Conservation (phyloP, 2,797 vertebrate genomes). For the Columba guinea region DNA sequence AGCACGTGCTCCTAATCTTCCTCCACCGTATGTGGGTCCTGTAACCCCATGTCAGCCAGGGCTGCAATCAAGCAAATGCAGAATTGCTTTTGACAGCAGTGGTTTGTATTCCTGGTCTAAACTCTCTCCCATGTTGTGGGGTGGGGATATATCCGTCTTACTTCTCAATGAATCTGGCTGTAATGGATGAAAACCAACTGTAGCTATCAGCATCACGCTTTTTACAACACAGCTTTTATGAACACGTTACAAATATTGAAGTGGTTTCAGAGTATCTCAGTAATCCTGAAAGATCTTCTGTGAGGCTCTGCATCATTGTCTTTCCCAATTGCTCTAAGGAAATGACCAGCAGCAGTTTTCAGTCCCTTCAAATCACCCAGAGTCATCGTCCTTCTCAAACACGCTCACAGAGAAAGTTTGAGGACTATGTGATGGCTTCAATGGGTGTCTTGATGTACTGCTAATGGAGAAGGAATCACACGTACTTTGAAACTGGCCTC, state of each 20-base stretch:
- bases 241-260: background rate
- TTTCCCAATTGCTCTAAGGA: background rate
- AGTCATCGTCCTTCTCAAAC: background rate
- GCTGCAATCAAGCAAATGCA: background rate
- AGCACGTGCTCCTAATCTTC: background rate
- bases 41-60: background rate
- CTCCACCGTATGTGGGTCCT: background rate
- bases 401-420: background rate
- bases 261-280: background rate
- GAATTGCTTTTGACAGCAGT: background rate
- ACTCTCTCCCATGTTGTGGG: background rate
- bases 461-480: background rate
- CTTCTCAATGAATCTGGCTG: background rate
- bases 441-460: background rate
- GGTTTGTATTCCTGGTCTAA: background rate
- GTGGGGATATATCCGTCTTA: background rate
- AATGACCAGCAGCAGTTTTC: background rate
- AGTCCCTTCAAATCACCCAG: background rate
- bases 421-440: background rate
- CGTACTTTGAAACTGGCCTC: background rate
- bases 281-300: background rate
- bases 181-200: background rate
- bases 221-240: background rate
- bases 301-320: background rate
- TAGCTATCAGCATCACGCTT: background rate